These are phyloP conservation scores for Sakesphorus luctuosus DNA, from an alignment of 2,113 vertebrate genomes.

Conservation along the genomic window DNA sequence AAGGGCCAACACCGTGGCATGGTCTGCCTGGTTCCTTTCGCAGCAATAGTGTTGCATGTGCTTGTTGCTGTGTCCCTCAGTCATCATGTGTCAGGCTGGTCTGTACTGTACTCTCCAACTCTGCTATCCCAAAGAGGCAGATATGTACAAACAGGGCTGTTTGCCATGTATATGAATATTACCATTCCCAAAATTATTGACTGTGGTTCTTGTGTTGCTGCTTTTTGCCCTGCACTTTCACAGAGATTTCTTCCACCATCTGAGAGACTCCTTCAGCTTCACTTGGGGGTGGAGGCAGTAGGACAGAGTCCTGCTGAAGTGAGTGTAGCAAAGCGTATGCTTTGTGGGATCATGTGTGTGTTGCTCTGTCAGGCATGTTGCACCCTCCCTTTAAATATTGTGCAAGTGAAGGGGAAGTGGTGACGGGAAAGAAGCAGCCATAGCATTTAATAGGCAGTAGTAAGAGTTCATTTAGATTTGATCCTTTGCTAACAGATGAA, in stretches of 20 bases:
- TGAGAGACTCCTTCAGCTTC: not conserved
- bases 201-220: not conserved
- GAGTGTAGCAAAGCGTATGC: not conserved
- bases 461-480: not conserved
- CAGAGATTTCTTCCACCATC: not conserved
- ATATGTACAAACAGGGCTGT: not conserved
- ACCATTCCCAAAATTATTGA: not conserved
- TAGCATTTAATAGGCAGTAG: not conserved
- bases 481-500: not conserved
- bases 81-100: not conserved
- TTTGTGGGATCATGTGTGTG: not conserved
- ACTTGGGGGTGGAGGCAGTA: not conserved
- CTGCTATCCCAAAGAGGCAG: not conserved
- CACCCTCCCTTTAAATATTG: not conserved
- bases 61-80: not conserved
- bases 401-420: not conserved
- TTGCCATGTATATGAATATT: not conserved
- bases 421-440: not conserved
- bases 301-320: not conserved
- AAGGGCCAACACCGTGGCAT: not conserved
- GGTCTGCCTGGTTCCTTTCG: not conserved
- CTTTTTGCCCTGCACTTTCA: not conserved
- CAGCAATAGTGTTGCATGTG: not conserved
- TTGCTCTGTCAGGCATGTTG: rapidly evolving
- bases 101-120: not conserved